Percentiles rank a stretch among this genome's conserved stretches.
Conservation (phyloP, 1,140 invertebrate genomes). For the Holotrichia oblita region DNA sequence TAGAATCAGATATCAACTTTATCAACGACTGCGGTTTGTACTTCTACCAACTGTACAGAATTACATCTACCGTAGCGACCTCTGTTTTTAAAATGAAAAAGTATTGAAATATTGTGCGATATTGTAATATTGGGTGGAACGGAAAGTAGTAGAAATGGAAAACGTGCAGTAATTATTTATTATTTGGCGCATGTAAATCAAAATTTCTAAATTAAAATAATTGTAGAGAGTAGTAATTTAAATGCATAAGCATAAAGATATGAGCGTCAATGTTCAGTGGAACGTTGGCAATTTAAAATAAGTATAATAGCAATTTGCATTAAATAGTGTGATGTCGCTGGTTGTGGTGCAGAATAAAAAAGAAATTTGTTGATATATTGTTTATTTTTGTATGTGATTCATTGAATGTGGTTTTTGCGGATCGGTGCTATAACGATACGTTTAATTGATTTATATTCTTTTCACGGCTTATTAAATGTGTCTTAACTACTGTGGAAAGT, state of each 20-base stretch:
- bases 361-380: conserved; percentile 41
- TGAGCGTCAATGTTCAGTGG: neutral
- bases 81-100: too few relatives aligned
- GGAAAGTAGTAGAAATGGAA: neutral
- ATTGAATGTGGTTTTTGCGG: conserved; percentile 30
- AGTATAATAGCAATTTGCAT: neutral
- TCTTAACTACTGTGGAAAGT: conserved; percentile 26
- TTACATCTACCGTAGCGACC: too few relatives aligned
- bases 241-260: conserved; percentile 20
- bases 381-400: conserved; percentile 42
- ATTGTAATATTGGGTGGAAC: too few relatives aligned
- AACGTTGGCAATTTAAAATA: conserved; percentile 21
- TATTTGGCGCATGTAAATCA: conserved; percentile 27
- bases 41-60: too few relatives aligned
- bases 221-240: conserved; percentile 25
- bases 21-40: too few relatives aligned
- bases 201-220: conserved; percentile 33
- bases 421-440: conserved; percentile 10
- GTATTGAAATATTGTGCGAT: too few relatives aligned
- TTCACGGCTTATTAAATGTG: conserved; percentile 1
- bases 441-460: neutral
- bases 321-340: conserved; percentile 39
- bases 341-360: conserved; percentile 1
- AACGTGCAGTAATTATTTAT: conserved; percentile 15
- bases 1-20: too few relatives aligned